phyloP scores from a whole-genome alignment of 2,797 vertebrate species.

The Hybognathus amarus region DNA sequence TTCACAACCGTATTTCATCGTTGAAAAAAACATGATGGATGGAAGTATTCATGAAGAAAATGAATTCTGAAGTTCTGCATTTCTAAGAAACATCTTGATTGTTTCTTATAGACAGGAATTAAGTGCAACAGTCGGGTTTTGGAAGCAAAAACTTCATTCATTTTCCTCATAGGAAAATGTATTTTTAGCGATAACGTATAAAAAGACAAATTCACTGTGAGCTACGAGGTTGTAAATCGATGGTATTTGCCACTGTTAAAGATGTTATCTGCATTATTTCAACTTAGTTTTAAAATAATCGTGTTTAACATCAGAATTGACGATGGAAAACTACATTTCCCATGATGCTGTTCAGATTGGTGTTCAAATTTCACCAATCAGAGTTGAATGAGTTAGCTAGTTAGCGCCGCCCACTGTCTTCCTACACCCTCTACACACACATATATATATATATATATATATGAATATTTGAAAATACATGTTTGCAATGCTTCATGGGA shows the following conservation, averaged over 20 bases:
- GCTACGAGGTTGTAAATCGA: background rate
- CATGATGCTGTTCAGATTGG: background rate
- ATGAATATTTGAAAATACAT: no score
- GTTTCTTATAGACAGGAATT: background rate
- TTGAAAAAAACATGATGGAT: background rate
- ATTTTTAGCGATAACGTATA: background rate
- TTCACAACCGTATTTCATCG: conserved; percentile 17
- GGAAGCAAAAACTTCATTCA: background rate
- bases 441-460: background rate
- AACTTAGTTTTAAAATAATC: background rate
- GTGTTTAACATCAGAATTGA: background rate
- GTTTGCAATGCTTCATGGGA: background rate
- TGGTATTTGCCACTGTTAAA: background rate
- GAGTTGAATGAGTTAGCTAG: background rate
- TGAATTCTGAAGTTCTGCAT: background rate
- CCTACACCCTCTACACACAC: background rate
- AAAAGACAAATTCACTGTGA: background rate
- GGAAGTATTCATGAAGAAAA: background rate
- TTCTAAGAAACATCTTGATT: background rate
- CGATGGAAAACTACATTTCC: background rate
- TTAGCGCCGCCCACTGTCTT: background rate
- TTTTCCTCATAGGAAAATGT: background rate
- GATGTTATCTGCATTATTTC: background rate
- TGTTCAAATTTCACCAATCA: background rate
- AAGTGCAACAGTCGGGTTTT: background rate